Evolutionary conservation across 2,888 invertebrate species (phyloP).

Genomic region (Coecobrya sp.): DNA sequence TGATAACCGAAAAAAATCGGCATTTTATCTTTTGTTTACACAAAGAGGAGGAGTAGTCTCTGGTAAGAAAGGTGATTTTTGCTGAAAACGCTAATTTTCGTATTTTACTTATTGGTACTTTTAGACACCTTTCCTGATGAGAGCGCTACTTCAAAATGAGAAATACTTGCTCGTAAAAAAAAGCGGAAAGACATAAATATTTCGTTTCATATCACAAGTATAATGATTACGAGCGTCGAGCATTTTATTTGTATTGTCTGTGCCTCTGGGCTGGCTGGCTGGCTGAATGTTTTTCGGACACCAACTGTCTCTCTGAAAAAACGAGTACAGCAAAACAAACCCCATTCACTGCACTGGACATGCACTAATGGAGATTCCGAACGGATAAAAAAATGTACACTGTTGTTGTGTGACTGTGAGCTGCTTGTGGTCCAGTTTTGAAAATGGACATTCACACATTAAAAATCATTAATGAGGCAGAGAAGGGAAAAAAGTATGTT

Average conservation of each 20-base stretch:
- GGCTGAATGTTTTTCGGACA: slow-evolving; percentile 10
- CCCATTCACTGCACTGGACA: slow-evolving; percentile 25
- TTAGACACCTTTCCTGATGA: slow-evolving; percentile 35
- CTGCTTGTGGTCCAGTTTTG: slow-evolving; percentile 70
- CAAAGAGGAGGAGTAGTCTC: slow-evolving; percentile 46
- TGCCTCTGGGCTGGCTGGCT: neutral
- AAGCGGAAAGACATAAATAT: slow-evolving; percentile 59
- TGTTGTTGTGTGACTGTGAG: neutral
- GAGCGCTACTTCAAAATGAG: neutral
- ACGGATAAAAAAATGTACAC: slow-evolving; percentile 59
- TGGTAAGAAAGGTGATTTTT: slow-evolving; percentile 17
- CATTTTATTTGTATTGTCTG: neutral
- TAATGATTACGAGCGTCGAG: slow-evolving; percentile 27
- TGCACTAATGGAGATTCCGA: slow-evolving; percentile 25
- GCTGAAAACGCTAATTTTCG: slow-evolving; percentile 69
- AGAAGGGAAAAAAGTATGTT: neutral
- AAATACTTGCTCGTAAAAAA: neutral
- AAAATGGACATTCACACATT: slow-evolving; percentile 78
- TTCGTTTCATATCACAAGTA: slow-evolving; percentile 30
- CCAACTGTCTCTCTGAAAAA: slow-evolving; percentile 66
- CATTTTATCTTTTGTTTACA: slow-evolving; percentile 64
- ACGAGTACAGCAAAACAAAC: neutral
- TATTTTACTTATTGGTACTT: slow-evolving; percentile 29
- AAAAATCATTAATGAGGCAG: slow-evolving; percentile 51
- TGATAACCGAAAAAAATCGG: slow-evolving; percentile 16